Evolutionary conservation across 2,113 vertebrate genomes (phyloP).

Genomic region (Callorhinus ursinus): DNA sequence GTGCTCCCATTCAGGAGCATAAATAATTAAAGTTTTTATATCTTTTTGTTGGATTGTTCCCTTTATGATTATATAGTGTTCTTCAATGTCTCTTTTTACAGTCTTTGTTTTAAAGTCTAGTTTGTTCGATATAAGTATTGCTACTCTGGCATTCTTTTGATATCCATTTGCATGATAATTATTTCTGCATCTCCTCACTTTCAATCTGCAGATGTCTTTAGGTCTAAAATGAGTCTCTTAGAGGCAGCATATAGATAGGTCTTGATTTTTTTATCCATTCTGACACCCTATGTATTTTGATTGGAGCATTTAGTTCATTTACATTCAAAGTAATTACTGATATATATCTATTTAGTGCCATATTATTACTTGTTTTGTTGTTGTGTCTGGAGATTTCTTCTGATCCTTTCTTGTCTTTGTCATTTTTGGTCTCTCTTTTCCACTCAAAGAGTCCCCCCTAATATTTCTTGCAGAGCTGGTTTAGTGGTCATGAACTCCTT

Average conservation of each 20-base stretch:
- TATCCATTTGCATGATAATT: neutral
- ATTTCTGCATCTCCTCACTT: neutral
- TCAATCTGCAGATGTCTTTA: neutral
- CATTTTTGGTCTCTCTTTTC: neutral
- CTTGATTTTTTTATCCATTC: neutral
- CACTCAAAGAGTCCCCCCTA: neutral
- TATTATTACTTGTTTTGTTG: neutral
- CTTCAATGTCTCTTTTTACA: neutral
- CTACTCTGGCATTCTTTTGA: neutral
- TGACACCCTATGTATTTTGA: neutral
- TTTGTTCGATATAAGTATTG: neutral
- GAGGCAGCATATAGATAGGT: neutral
- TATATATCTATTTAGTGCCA: neutral
- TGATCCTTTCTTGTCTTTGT: neutral
- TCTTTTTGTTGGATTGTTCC: neutral
- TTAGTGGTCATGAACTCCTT: neutral
- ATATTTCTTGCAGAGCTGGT: neutral
- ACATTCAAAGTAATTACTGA: neutral
- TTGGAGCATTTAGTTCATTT: neutral
- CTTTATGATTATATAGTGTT: neutral
- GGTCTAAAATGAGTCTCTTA: neutral
- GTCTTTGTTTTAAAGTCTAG: neutral
- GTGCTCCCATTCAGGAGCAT: neutral
- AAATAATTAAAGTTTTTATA: neutral
- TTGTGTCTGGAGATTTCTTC: neutral